Base-by-base conservation (phyloP, 2,888 invertebrate genomes). In the Asteroscopus sphinx region DNA sequence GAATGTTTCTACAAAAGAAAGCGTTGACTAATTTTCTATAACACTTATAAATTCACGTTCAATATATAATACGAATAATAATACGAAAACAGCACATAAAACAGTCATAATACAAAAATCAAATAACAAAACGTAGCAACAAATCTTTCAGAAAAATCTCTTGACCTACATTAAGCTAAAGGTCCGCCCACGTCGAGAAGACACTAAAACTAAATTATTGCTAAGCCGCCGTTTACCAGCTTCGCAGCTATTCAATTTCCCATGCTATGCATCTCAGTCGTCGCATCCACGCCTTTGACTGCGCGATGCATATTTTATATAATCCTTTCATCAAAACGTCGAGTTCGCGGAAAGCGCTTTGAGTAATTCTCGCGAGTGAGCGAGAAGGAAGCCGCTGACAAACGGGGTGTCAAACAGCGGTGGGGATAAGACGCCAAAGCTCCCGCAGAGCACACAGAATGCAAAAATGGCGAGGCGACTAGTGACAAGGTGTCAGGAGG, bases 361-460 rank as follows among this genome's bases (percentile, higher is more conserved):
- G 57, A 90, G 89, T 90, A 91, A 91, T 90, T 89, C 87, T 78
- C 79, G 84, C 79, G 92, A 85, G 84, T 74, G 89, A 90, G 89
- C 80, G 92, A 89, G 93, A 94, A 82, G 83, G 86, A 82, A 81
- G 76, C 85, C 76, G 72, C 76, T 77, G 86, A 87, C 90, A 87
- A 88, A 89, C 92, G 87, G 91, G 93, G 93, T 93, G 94, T 94
- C 93, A 92, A 92, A 90, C 88, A 83, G 93, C 91, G 92, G 94
- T 92, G 94, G 94, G 94, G 94, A 94, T 94, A 94, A 94, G 94
- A 93, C 93, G 92, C 86, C 91, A 92, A 93, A 93, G 93, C 93
- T 93, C 93, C 93, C 93, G 93, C 93, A 93, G 93, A 93, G 93
- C 93, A 93, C 90, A 93, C 93, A 93, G 91, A 93, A 94, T 94